These are phyloP conservation scores for Bettongia penicillata DNA, from an alignment of 2,113 vertebrate species.

Conservation along the genomic window DNA sequence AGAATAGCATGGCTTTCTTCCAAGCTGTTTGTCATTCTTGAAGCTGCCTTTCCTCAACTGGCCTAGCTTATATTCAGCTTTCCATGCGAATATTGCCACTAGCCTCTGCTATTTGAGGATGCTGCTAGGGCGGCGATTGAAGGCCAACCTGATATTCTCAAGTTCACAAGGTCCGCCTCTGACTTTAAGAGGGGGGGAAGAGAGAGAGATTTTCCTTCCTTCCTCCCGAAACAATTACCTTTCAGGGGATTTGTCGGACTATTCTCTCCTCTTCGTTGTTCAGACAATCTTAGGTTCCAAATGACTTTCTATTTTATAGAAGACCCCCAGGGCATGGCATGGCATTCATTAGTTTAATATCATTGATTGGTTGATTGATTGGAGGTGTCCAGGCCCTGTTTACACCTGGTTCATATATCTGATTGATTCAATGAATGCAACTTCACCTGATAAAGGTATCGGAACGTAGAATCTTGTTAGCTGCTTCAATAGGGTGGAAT, in stretches of 20 bases:
- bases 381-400: neutral
- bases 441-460: neutral
- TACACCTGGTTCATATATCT: neutral
- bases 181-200: neutral
- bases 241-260: neutral
- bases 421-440: neutral
- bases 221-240: neutral
- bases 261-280: neutral
- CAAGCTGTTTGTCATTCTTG: neutral
- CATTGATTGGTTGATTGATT: neutral
- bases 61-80: neutral
- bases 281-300: neutral
- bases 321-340: neutral
- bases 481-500: neutral
- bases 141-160: neutral
- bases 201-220: neutral
- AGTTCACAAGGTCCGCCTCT: neutral
- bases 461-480: neutral
- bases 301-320: neutral
- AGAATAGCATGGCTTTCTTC: neutral
- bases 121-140: neutral
- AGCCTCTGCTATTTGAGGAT: neutral
- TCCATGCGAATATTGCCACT: neutral
- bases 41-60: neutral
- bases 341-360: neutral